Base-by-base conservation (phyloP, 2,888 invertebrate species). In the Serrognathus titanus region DNA sequence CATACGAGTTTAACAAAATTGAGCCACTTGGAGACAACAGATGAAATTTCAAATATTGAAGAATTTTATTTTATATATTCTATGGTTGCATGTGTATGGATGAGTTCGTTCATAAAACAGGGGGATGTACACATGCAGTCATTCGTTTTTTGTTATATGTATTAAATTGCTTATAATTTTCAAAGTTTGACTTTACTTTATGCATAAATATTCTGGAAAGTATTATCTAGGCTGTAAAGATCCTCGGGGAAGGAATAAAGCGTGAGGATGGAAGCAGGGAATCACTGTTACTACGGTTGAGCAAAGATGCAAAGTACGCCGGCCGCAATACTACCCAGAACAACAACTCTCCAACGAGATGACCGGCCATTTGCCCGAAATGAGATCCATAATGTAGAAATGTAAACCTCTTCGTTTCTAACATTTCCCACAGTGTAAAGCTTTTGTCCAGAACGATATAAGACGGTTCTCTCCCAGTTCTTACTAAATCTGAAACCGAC, bases 311-410 rank as follows among this genome's bases (percentile, higher is more conserved):
- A 68, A 68, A 68, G 63, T 68, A 66, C 67, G 62, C 59, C 62
- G 61, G 64, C 66, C 61, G 58, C 62, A 63, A 62, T 60, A 56
- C 62, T 60, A 59, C 58, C 53, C 49, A 56, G 57, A 58, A 66
- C 65, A 69, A 68, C 69, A 70, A 69, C 67, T 67, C 67, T 69
- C 66, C 65, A 71, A 72, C 71, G 66, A 71, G 71, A 71, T 71
- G 72, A 71, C 71, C 71, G 67, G 65, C 72, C 68, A 70, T 73
- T 73, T 71, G 63, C 63, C 61, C 66, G 68, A 69, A 74, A 73
- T 72, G 71, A 72, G 72, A 71, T 71, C 72, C 72, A 72, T 72
- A 73, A 73, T 70, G 66, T 66, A 65, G 69, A 69, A 70, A 71
- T 71, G 69, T 71, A 70, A 71, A 70, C 71, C 68, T 67, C 63